Evolutionary conservation across 2,888 invertebrate genomes (phyloP), one percentile per base, ranked within the genome.

Genomic region (Bhutanitis thaidina): DNA sequence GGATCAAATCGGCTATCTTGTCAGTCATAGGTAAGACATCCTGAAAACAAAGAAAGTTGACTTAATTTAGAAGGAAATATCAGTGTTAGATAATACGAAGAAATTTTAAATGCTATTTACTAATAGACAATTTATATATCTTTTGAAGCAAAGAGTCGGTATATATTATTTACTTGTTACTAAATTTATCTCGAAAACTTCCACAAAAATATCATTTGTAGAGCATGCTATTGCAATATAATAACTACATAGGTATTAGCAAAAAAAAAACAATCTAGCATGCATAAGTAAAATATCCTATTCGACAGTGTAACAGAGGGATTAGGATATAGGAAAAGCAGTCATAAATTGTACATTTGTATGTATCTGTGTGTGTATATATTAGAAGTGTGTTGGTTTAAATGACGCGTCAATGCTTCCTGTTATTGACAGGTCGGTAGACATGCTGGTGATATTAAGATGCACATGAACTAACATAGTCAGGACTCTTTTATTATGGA

Each of bases 1-100:
- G 81, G 58, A 88, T 83, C 65, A 88, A 67, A 54, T 86, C 88
- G 25, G 82, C 77, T 62, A 88, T 70, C 69, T 88, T 88, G 65
- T 87, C 87, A 43, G 74, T 69, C 53, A 77, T 67, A 4, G 77
- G 67, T 49, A 80, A 57, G 25, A 70, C 60, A 16, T 87, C 88
- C 88, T 88, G 80, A 32, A 84, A 84, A 30, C 49, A 52, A 34
- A 34, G 1, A 5, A 27, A 4, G 8, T 27, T 27, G 5, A 27
- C 7, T 1, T 8, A 1, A 27, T 7, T 27, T 7, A 8, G n/a
- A n/a, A n/a, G n/a, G n/a, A n/a, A n/a, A n/a, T n/a, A n/a, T n/a
- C n/a, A n/a, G n/a, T n/a, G n/a, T n/a, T n/a, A n/a, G n/a, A n/a
- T n/a, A n/a, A n/a, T n/a, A n/a, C n/a, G n/a, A n/a, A n/a, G n/a